Base-by-base conservation (phyloP, 1,140 invertebrate genomes). In the Neodiprion lecontei region DNA sequence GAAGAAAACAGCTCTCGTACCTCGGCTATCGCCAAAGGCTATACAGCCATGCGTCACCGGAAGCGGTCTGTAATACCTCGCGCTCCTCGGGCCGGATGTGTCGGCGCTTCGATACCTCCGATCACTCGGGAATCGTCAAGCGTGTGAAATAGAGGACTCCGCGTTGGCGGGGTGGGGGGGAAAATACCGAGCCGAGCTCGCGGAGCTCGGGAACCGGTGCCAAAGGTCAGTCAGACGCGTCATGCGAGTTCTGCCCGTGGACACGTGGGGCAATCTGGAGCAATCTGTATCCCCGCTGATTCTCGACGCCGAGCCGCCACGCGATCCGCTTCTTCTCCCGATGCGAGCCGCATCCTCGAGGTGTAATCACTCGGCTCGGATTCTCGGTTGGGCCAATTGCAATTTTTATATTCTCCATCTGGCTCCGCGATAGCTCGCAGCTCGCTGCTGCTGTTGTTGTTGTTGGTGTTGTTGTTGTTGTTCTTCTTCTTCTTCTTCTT, bases 191-290 rank as follows among this genome's bases (percentile, higher is more conserved):
- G 53, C 53, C 11, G n/a, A 7, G 11, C 9, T 17, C 53, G 53
- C n/a, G 5, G 53, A 14, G 53, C 53, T 17, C 53, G 53, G n/a
- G 53, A 17, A 61, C n/a, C 5, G 53, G 53, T 21, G 53, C 53
- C 53, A 61, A 5, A 61, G 53, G 53, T 61, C 53, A 61, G 53
- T 61, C 53, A 61, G 53, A 61, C 53, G 53, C 53, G 53, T 61
- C 53, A 61, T 61, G 53, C 53, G 53, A 61, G 53, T 61, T 61
- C 53, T 61, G 53, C 11, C 53, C 53, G 53, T 61, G 53, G 53
- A 61, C 53, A 61, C 53, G 53, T 61, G 53, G 53, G 53, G 11
- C 53, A 61, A 61, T 61, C 53, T 61, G 53, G 53, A 61, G 53
- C 53, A 61, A 61, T 61, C 53, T 61, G 53, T 61, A 61, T 61